phyloP scores from a whole-genome alignment of 1,140 invertebrate species.

The Drosophila busckii region DNA sequence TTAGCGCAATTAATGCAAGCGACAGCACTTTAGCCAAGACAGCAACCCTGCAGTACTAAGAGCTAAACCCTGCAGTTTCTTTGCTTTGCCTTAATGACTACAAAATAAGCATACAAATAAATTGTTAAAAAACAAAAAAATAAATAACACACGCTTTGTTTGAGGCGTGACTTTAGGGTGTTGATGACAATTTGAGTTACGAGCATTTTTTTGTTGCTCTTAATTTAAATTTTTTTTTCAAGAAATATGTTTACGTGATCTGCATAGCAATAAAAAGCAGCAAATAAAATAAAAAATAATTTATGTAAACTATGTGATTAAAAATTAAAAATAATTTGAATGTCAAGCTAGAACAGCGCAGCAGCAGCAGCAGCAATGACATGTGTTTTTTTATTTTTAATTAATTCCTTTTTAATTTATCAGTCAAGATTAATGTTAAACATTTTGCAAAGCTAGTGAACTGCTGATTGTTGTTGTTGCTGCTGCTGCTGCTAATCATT shows the following conservation, averaged over 20 bases:
- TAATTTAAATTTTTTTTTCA: slow-evolving; percentile 43
- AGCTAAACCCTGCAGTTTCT: too few relatives aligned
- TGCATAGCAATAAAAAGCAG: slow-evolving; percentile 36
- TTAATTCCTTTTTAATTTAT: slow-evolving; percentile 74
- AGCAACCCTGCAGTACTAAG: too few relatives aligned
- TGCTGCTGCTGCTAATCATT: slow-evolving; percentile 63
- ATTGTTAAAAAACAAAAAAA: slow-evolving; percentile 51
- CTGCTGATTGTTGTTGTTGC: slow-evolving; percentile 42
- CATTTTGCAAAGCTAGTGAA: slow-evolving; percentile 59
- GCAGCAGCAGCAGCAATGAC: slow-evolving; percentile 18
- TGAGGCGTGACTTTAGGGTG: slow-evolving; percentile 69
- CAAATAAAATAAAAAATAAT: slow-evolving; percentile 9
- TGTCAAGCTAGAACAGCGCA: slow-evolving; percentile 12
- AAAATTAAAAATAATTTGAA: slow-evolving; percentile 37
- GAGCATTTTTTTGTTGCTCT: slow-evolving; percentile 16
- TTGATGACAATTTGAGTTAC: slow-evolving; percentile 35
- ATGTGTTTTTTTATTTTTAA: slow-evolving; percentile 61
- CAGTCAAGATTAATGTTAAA: slow-evolving; percentile 72
- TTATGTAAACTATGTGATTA: slow-evolving; percentile 41
- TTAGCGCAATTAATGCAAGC: too few relatives aligned
- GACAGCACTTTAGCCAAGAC: too few relatives aligned
- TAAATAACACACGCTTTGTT: slow-evolving; percentile 43
- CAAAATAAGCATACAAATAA: too few relatives aligned
- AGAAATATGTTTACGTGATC: slow-evolving; percentile 60
- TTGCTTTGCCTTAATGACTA: too few relatives aligned